Conservation (phyloP, 2,888 invertebrate species). For the Frankliniella fusca region DNA sequence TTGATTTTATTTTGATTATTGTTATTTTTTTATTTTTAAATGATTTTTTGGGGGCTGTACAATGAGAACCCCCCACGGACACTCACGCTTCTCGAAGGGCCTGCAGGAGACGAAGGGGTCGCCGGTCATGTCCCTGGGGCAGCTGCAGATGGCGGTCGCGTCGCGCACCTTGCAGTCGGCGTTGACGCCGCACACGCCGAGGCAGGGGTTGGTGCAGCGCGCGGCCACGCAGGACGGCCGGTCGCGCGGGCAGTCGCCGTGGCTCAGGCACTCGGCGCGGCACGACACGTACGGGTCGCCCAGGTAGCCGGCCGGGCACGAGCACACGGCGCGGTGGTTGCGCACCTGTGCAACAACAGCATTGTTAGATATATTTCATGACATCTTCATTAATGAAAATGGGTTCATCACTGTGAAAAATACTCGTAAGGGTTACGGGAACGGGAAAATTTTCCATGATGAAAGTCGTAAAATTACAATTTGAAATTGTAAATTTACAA, state of each 20-base stretch:
- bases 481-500: too few species aligned
- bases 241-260: conserved; percentile 71
- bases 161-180: conserved; percentile 72
- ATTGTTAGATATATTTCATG: too few species aligned
- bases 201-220: conserved; percentile 78
- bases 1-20: too few species aligned
- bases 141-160: conserved; percentile 78
- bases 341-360: too few species aligned
- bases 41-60: too few species aligned
- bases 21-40: too few species aligned
- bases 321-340: conserved; percentile 72
- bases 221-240: conserved; percentile 77
- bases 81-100: conserved; percentile 71
- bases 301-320: conserved; percentile 73
- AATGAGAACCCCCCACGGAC: background rate
- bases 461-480: too few species aligned
- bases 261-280: conserved; percentile 72
- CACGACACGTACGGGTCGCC: conserved; percentile 75
- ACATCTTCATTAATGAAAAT: too few species aligned
- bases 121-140: conserved; percentile 81
- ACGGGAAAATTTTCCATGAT: too few species aligned
- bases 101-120: conserved; percentile 79
- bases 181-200: conserved; percentile 70
- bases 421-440: too few species aligned
- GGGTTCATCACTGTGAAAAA: too few species aligned